Evolutionary conservation across 1,140 invertebrate species (phyloP).

Genomic region (Globodera ellingtonae): DNA sequence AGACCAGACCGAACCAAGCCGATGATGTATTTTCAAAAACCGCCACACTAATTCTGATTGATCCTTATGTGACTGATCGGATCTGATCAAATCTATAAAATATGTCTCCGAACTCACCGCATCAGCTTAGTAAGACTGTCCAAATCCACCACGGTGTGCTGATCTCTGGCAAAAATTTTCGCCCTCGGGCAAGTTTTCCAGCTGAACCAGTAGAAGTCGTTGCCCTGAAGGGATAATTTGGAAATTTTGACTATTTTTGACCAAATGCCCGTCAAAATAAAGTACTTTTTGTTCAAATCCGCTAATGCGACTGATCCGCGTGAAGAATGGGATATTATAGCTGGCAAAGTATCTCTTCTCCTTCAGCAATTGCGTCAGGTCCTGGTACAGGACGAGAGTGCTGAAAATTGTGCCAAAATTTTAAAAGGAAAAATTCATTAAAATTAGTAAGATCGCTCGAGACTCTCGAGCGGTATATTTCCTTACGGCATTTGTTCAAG

Average conservation of each 20-base stretch:
- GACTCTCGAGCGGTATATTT: background rate
- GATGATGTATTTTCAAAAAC: background rate
- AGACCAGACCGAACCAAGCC: too few relatives aligned
- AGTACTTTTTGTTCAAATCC: constrained; percentile 64
- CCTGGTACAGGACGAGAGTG: constrained; percentile 65
- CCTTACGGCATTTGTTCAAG: constrained; percentile 78
- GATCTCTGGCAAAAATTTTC: constrained; percentile 73
- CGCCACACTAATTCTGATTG: background rate
- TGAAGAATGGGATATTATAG: constrained; percentile 79
- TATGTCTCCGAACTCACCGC: constrained; percentile 65
- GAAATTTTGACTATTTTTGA: background rate
- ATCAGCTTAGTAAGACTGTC: constrained; percentile 72
- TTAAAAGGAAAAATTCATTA: background rate
- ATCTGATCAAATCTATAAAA: too few relatives aligned
- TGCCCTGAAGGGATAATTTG: constrained; percentile 16
- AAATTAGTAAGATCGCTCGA: too few relatives aligned
- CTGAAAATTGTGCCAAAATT: constrained; percentile 7
- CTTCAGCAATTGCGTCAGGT: constrained; percentile 75
- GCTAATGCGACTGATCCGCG: constrained; percentile 73
- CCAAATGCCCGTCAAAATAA: background rate
- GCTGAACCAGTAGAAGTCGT: constrained; percentile 72
- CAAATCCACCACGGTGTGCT: constrained; percentile 70
- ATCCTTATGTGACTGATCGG: background rate
- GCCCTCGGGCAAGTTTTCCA: constrained; percentile 73
- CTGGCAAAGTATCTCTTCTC: constrained; percentile 77